Evolutionary conservation across 2,888 invertebrate genomes (phyloP), one percentile per base, ranked within the genome.

Genomic region (Sesia apiformis): DNA sequence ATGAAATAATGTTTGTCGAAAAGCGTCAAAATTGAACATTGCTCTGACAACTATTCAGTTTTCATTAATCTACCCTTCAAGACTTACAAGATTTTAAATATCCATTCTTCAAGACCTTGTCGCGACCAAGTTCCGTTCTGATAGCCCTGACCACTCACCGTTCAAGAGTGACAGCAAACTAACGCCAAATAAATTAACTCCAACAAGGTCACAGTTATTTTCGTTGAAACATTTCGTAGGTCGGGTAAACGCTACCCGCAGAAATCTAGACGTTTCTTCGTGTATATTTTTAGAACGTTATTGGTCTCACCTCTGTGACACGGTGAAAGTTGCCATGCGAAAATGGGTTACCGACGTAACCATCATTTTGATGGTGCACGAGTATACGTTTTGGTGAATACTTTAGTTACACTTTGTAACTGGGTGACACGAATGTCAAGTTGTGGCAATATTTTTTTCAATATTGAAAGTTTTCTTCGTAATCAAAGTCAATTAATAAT

Each of bases 201-300:
- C 57, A 55, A 60, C 71, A 79, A 80, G 80, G 79, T 69, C 63
- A 53, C 52, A 49, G 68, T 69, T 77, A 77, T 78, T 77, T 75
- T 65, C 62, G 74, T 68, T 67, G 70, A 70, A 74, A 68, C 58
- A 49, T 53, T 39, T 53, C 54, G 23, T 53, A 56, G 56, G 54
- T 55, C 55, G 53, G 53, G 56, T 42, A 53, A 55, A 56, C 38
- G 38, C 5, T 50, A 38, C 39, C 8, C 8, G 38, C 50, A 50
- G 7, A 50, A 56, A 57, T 41, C 53, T 39, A 40, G 56, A 46
- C 7, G 7, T 7, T 53, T 39, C 53, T 46, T 52, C 7, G 23
- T 50, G 23, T 55, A 55, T 70, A 69, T 64, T 63, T 69, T 67
- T 66, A 67, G 67, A 69, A 62, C 60, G 71, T 69, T 69, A 68